Conservation (phyloP, 2,113 vertebrate species). For the Antechinus flavipes region DNA sequence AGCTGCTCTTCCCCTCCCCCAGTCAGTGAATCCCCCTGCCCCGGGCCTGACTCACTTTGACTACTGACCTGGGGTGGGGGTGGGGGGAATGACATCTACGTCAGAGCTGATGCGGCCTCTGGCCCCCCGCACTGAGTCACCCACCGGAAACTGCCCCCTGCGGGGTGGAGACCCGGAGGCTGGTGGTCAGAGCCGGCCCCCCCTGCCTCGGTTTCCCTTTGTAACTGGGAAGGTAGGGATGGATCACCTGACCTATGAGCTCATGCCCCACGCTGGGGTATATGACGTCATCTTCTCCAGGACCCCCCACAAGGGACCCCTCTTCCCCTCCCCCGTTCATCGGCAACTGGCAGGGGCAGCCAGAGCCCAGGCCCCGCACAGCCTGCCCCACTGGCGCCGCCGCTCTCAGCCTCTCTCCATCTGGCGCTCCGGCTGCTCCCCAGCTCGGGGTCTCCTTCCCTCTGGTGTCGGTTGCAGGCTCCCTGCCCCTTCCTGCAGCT, state of each 20-base stretch:
- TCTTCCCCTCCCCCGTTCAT: neutral
- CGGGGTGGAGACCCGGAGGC: slow-evolving; percentile 70
- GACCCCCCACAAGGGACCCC: neutral
- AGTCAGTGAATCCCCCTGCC: slow-evolving; percentile 61
- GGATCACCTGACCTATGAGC: neutral
- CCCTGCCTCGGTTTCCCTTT: neutral
- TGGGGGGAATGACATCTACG: slow-evolving; percentile 54
- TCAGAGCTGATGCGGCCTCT: slow-evolving; percentile 76
- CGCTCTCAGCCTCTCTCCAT: neutral
- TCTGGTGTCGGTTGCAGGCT: neutral
- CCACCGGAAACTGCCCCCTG: slow-evolving; percentile 76
- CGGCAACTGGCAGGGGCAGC: neutral
- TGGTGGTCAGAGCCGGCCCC: neutral
- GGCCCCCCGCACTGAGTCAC: slow-evolving; percentile 79
- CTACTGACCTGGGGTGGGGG: slow-evolving; percentile 41
- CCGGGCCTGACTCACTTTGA: slow-evolving; percentile 79
- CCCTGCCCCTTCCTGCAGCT: neutral
- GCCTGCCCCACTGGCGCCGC: too few species aligned
- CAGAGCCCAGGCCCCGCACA: neutral
- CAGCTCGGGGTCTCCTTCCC: neutral
- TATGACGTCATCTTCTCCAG: neutral
- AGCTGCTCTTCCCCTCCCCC: neutral
- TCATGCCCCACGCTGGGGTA: neutral
- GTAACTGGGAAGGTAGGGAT: neutral
- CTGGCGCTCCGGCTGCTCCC: neutral